These are phyloP conservation scores for Hydractinia echinata DNA, from an alignment of 30 jellyfish, hydroid and myxozoan species.

Conservation along the genomic window DNA sequence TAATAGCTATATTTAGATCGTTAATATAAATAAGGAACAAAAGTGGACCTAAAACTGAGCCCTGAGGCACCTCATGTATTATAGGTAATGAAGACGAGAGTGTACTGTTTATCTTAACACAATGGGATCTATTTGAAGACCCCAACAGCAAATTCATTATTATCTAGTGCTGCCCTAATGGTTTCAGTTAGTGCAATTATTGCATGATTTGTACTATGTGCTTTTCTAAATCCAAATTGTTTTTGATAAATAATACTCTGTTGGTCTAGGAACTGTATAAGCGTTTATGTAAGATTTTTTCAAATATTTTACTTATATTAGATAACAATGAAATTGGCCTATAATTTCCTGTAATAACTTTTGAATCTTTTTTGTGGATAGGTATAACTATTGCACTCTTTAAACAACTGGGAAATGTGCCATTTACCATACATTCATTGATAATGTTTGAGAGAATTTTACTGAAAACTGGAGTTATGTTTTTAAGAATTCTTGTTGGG, in stretches of 20 bases:
- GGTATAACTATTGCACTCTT: neutral
- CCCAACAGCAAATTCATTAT: neutral
- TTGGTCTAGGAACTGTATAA: neutral
- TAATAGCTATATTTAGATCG: neutral
- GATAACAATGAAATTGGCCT: slow-evolving; percentile 16
- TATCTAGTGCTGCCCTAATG: slow-evolving; percentile 1
- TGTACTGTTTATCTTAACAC: neutral
- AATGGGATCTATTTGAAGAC: neutral
- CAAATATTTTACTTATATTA: slow-evolving; percentile 6
- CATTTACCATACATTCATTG: slow-evolving; percentile 24
- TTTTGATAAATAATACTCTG: too few relatives aligned
- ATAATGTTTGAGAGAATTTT: too few relatives aligned
- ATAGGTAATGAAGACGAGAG: neutral
- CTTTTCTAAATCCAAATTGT: slow-evolving; percentile 5
- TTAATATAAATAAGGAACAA: too few relatives aligned
- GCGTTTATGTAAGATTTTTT: neutral
- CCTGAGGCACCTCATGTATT: neutral
- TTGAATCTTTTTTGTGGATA: neutral
- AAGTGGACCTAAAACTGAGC: neutral
- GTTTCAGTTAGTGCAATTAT: neutral
- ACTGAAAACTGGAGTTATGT: neutral
- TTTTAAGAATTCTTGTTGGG: slow-evolving; percentile 38
- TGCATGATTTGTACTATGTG: neutral
- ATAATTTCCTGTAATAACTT: neutral
- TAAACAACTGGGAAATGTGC: slow-evolving; percentile 15